Evolutionary conservation across 2,888 invertebrate species (phyloP).

Genomic region (Temnothorax unifasciatus): DNA sequence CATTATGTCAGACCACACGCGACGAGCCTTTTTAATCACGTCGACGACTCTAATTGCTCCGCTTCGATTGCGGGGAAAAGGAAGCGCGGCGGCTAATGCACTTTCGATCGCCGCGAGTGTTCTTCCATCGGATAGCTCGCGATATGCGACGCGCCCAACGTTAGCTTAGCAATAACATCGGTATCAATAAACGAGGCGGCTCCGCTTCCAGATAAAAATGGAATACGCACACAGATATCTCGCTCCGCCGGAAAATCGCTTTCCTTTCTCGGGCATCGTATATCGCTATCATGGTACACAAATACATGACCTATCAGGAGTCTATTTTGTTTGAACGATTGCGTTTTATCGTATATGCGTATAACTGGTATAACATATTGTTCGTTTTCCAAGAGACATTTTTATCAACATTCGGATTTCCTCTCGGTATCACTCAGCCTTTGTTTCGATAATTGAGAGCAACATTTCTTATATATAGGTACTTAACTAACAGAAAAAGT

Average conservation of each 20-base stretch:
- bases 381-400: not conserved
- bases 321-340: constrained; percentile 20
- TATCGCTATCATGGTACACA: not conserved
- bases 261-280: not conserved
- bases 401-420: constrained; percentile 13
- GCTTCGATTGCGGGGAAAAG: constrained; percentile 31
- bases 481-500: not conserved
- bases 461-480: not conserved
- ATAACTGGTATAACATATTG: not conserved
- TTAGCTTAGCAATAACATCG: constrained; percentile 26
- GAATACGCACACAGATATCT: not conserved
- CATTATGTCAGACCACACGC: constrained; percentile 12
- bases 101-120: constrained; percentile 16
- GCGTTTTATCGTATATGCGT: constrained; percentile 17
- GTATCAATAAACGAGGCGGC: constrained; percentile 24
- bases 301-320: not conserved
- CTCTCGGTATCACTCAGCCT: not conserved
- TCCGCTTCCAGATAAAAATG: constrained; percentile 4
- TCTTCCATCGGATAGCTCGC: constrained; percentile 18
- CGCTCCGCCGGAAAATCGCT: constrained; percentile 32
- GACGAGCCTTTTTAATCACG: constrained; percentile 40
- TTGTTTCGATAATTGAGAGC: not conserved
- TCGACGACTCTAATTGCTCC: constrained; percentile 18
- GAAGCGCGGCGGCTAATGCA: constrained; percentile 35
- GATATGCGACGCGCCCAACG: not conserved